A percentile compares a stretch with the other conserved stretches of the same genome.
These are phyloP conservation scores for Pardalotus punctatus DNA, from an alignment of 2,113 vertebrate genomes.

Conservation along the genomic window DNA sequence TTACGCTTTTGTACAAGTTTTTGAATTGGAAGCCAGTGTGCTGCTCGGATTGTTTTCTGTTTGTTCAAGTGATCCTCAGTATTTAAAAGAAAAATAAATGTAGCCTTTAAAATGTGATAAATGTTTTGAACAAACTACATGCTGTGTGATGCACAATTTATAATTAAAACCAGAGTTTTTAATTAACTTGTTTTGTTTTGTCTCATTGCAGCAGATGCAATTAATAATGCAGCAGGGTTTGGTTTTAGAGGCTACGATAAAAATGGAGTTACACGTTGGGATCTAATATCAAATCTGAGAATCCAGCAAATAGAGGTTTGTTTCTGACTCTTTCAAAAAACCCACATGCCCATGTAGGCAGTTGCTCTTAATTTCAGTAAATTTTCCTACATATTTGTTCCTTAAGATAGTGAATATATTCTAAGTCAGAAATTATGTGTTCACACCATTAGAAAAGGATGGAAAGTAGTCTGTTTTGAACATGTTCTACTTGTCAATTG, in stretches of 20 bases:
- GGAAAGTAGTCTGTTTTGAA: background rate
- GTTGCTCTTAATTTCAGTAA: background rate
- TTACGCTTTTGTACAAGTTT: background rate
- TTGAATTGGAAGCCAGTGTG: background rate
- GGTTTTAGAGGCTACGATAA: conserved; percentile 94
- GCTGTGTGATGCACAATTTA: background rate
- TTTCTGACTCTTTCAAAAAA: background rate
- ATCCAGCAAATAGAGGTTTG: conserved; percentile 95
- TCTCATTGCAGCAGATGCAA: conserved; percentile 87
- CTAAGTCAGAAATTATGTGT: background rate
- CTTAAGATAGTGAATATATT: background rate
- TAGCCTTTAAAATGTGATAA: background rate
- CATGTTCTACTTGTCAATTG: background rate
- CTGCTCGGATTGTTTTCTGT: background rate
- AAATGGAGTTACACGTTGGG: conserved; percentile 88
- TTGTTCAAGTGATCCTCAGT: background rate
- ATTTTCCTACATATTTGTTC: background rate
- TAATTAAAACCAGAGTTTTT: background rate
- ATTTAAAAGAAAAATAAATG: background rate
- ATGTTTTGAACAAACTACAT: background rate
- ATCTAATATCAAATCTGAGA: conserved; percentile 93
- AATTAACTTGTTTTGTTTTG: background rate
- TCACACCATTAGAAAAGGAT: background rate
- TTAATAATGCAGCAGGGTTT: conserved; percentile 98
- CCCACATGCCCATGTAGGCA: background rate